A percentile compares a stretch with the other conserved stretches of the same genome.
Evolutionary conservation across 2,888 invertebrate species (phyloP).

Genomic region (Drosophila tanythrix): DNA sequence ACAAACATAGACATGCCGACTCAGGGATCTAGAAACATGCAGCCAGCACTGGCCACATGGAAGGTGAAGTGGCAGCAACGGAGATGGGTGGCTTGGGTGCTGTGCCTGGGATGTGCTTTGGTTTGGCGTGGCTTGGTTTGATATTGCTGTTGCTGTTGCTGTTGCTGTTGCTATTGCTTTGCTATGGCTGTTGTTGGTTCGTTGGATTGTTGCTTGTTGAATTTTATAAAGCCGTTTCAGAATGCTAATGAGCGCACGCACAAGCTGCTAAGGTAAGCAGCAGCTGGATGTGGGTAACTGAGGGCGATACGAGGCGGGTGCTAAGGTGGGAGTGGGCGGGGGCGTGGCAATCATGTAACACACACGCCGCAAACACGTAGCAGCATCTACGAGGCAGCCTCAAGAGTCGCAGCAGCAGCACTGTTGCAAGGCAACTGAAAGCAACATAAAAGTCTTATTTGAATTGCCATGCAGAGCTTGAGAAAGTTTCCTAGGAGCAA

Average conservation of each 20-base stretch:
- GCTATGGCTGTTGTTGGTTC: conserved; percentile 40
- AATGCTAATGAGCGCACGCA: conserved; percentile 82
- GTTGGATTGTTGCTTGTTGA: conserved; percentile 77
- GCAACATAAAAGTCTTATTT: conserved; percentile 79
- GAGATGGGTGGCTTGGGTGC: neutral
- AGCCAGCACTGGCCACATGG: conserved; percentile 29
- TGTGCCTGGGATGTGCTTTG: neutral
- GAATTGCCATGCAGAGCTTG: conserved; percentile 76
- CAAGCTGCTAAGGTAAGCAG: conserved; percentile 70
- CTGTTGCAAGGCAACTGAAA: conserved; percentile 40
- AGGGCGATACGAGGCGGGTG: neutral
- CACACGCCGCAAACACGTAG: conserved; percentile 77
- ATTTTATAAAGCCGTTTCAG: conserved; percentile 80
- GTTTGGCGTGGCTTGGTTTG: conserved; percentile 20
- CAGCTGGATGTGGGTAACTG: conserved; percentile 25
- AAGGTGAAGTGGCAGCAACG: conserved; percentile 9
- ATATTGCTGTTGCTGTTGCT: conserved; percentile 22
- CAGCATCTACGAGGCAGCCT: conserved; percentile 40
- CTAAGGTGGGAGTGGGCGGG: neutral
- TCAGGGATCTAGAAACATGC: conserved; percentile 46
- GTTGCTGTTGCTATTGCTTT: conserved; percentile 10
- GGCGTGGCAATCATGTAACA: conserved; percentile 76
- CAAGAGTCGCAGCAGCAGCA: conserved; percentile 47
- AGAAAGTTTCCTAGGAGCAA: conserved; percentile 61
- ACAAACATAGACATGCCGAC: conserved; percentile 56